Evolutionary conservation across 2,113 vertebrate species (phyloP).

Genomic region (Ctenomys sociabilis): DNA sequence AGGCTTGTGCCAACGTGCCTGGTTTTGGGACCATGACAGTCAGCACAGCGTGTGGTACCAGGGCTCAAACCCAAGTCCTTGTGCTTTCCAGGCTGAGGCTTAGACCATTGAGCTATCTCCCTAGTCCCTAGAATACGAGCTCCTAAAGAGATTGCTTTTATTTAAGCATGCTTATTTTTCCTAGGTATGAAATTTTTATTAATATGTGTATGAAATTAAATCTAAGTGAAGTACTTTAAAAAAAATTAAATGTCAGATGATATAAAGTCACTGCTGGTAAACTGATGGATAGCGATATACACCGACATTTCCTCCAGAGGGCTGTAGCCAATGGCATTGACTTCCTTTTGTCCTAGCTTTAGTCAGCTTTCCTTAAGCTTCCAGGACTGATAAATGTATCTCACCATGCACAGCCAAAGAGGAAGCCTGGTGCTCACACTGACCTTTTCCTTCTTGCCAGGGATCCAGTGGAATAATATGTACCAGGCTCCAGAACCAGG

Average conservation of each 20-base stretch:
- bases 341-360: not conserved
- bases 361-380: not conserved
- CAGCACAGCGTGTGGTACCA: no score
- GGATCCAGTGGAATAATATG: conserved; percentile 87
- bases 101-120: no score
- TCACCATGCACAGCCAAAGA: not conserved
- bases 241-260: not conserved
- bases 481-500: conserved; percentile 74
- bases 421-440: conserved; percentile 29
- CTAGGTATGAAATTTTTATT: not conserved
- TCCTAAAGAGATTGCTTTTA: not conserved
- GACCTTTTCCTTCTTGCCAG: conserved; percentile 77
- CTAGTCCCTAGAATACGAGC: not conserved
- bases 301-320: not conserved
- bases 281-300: fast-evolving
- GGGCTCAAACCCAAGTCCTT: no score
- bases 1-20: no score
- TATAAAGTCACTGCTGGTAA: not conserved
- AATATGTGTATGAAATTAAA: not conserved
- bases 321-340: not conserved
- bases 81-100: no score
- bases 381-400: not conserved
- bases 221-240: not conserved
- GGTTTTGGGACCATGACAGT: no score
- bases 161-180: not conserved